phyloP scores from a whole-genome alignment of 2,888 invertebrate genomes.

The Spodoptera littoralis region DNA sequence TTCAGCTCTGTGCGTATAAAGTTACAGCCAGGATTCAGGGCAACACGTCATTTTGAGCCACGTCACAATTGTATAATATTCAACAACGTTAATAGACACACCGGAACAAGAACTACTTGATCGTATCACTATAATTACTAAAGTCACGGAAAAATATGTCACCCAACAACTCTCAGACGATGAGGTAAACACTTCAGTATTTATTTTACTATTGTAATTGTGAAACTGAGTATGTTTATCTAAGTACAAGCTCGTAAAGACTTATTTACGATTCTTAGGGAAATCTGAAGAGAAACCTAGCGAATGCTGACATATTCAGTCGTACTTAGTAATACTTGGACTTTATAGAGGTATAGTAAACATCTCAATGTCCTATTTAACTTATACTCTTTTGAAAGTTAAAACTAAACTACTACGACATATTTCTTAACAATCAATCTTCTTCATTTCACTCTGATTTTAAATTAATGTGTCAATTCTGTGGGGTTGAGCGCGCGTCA shows the following conservation, averaged over 20 bases:
- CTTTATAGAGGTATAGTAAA: too few species aligned
- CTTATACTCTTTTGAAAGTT: too few species aligned
- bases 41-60: slow-evolving; percentile 18
- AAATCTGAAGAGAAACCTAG: slow-evolving; percentile 40
- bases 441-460: too few species aligned
- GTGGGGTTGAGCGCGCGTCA: too few species aligned
- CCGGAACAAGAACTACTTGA: slow-evolving; percentile 37
- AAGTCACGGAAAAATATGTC: slow-evolving; percentile 57
- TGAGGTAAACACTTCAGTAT: slow-evolving; percentile 52
- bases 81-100: slow-evolving; percentile 16
- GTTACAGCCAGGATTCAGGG: slow-evolving; percentile 45
- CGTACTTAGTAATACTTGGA: too few species aligned
- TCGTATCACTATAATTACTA: slow-evolving; percentile 46
- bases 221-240: slow-evolving; percentile 51
- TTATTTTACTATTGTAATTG: slow-evolving; percentile 52
- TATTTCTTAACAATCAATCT: too few species aligned
- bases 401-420: too few species aligned
- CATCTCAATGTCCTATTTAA: too few species aligned
- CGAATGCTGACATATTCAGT: slow-evolving; percentile 24
- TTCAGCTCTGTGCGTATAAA: slow-evolving; percentile 58
- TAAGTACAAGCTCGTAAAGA: slow-evolving; percentile 50
- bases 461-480: too few species aligned
- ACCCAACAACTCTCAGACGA: slow-evolving; percentile 37
- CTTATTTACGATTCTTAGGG: slow-evolving; percentile 43
- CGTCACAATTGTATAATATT: slow-evolving; percentile 17